phyloP scores from a whole-genome alignment of 2,113 vertebrate species.

The Melanocharis versteri region DNA sequence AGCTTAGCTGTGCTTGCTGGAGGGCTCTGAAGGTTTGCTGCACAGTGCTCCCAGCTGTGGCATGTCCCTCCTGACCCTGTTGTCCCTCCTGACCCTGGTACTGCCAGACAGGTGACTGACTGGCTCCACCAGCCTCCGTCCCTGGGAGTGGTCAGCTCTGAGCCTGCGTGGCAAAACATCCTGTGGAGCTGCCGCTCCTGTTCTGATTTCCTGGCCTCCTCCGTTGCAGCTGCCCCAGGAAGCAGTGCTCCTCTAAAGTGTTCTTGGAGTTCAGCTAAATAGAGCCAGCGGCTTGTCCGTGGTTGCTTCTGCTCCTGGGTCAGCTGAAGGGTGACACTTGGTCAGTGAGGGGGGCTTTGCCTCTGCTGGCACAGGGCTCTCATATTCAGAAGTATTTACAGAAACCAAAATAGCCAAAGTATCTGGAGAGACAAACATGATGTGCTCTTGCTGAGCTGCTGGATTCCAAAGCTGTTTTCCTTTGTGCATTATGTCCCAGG shows the following conservation, averaged over 20 bases:
- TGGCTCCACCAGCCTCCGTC: rapidly evolving
- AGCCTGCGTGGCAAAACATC: not conserved
- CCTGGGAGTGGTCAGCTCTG: not conserved
- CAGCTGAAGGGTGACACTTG: not conserved
- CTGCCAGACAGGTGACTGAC: not conserved
- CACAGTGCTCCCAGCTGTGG: not conserved
- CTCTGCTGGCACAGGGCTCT: not conserved
- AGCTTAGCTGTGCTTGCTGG: not conserved
- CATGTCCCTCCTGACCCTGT: not conserved
- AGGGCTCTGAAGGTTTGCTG: not conserved
- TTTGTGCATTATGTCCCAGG: not conserved
- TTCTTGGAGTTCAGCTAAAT: not conserved
- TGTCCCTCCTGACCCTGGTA: not conserved
- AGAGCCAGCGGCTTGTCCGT: not conserved
- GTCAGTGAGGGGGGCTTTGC: not conserved
- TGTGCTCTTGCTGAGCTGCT: not conserved
- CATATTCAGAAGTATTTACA: not conserved
- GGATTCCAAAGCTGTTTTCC: constrained; percentile 8
- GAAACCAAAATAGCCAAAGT: not conserved
- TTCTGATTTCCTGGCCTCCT: not conserved
- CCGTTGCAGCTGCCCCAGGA: not conserved
- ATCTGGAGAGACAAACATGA: not conserved
- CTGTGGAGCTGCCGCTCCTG: not conserved
- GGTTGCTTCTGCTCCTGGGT: not conserved
- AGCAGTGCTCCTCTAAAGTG: not conserved